Evolutionary conservation across 2,113 vertebrate species (phyloP).

Genomic region (Nothocercus julius): DNA sequence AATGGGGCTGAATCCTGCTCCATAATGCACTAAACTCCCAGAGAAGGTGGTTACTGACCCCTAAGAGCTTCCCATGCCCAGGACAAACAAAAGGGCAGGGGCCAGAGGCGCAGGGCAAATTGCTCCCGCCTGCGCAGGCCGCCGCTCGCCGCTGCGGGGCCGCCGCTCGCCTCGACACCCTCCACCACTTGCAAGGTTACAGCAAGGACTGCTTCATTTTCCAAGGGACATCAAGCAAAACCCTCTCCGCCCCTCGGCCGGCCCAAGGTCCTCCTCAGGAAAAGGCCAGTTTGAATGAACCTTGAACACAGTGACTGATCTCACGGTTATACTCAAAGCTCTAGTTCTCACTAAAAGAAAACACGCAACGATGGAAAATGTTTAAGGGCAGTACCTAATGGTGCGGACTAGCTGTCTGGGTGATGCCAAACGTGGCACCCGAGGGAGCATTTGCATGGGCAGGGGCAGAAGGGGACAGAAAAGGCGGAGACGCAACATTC

Average conservation of each 20-base stretch:
- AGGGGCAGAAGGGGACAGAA: background rate
- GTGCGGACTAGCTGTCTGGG: fast-evolving
- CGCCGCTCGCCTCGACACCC: background rate
- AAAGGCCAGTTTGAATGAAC: background rate
- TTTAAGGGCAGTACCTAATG: background rate
- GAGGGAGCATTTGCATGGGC: background rate
- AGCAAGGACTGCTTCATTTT: background rate
- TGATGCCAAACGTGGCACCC: background rate
- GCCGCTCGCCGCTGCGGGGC: background rate
- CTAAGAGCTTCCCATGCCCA: background rate
- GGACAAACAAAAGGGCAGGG: background rate
- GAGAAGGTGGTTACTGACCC: background rate
- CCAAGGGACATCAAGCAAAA: background rate
- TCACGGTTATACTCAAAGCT: too few relatives aligned
- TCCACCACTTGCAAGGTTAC: fast-evolving
- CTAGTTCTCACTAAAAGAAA: background rate
- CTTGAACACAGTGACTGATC: background rate
- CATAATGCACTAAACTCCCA: background rate
- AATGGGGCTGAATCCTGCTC: background rate
- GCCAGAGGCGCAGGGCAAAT: fast-evolving
- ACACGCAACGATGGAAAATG: background rate
- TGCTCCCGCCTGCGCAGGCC: background rate
- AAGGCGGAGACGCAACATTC: background rate
- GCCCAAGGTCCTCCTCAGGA: background rate
- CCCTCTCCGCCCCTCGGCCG: background rate